phyloP scores from a whole-genome alignment of 2,888 invertebrate species.

The Pilophorus perplexus region DNA sequence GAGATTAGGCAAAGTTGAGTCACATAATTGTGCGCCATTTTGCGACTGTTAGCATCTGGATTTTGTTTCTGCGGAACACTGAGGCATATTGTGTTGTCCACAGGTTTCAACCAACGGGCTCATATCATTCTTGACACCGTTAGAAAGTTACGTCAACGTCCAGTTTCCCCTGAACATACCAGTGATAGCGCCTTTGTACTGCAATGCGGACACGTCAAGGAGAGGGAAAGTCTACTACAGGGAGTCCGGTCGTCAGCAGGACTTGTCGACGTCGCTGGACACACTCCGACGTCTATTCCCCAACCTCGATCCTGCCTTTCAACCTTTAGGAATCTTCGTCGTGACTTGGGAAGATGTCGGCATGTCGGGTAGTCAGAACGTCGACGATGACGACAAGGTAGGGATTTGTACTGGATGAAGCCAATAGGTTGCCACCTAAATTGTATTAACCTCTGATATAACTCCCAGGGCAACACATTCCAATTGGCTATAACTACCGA shows the following conservation, averaged over 20 bases:
- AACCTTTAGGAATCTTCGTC: conserved; percentile 75
- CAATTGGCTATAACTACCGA: conserved; percentile 75
- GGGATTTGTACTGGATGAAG: not conserved
- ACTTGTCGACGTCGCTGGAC: conserved; percentile 22
- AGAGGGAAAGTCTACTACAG: conserved; percentile 66
- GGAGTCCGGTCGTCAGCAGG: conserved; percentile 47
- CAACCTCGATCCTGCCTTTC: conserved; percentile 56
- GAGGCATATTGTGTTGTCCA: conserved; percentile 48
- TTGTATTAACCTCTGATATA: too few species aligned
- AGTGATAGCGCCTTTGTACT: conserved; percentile 84
- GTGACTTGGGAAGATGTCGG: conserved; percentile 90
- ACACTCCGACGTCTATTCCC: conserved; percentile 13
- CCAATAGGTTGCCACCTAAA: not conserved
- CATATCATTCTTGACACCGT: conserved; percentile 82
- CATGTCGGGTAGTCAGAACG: conserved; percentile 62
- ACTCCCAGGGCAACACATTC: conserved; percentile 84
- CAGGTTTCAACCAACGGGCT: conserved; percentile 91
- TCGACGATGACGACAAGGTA: not conserved
- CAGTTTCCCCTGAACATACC: conserved; percentile 88
- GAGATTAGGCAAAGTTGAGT: too few species aligned
- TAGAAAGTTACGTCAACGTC: conserved; percentile 75
- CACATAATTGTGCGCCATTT: too few species aligned
- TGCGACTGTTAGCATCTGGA: too few species aligned
- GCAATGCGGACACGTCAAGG: conserved; percentile 79
- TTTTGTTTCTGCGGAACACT: too few species aligned